Evolutionary conservation across 1,140 invertebrate species (phyloP), one percentile per base, ranked within the genome.

Genomic region (Babylonia areolata): DNA sequence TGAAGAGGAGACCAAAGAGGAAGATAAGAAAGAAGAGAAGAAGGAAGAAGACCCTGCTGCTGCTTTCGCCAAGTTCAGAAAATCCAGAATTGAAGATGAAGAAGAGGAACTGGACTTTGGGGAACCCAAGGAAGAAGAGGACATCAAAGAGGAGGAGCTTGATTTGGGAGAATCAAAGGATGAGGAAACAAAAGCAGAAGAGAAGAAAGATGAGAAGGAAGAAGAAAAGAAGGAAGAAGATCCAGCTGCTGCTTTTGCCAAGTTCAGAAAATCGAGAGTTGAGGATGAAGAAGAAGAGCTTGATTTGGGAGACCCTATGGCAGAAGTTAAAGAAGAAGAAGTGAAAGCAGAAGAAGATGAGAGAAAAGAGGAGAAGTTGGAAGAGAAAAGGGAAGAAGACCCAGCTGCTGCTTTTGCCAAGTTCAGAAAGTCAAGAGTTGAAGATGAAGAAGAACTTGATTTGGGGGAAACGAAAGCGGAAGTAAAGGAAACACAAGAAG

Each of bases 71-170:
- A 46, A 85, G 31, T 87, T 87, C 42, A 87, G 88, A 51, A 87
- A 85, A 35, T 42, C 33, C 20, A 80, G 42, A 81, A 86, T 85
- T 64, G 86, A 88, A 20, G 86, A 87, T n/a, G 86, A 87, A 85
- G 90, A 87, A 64, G 85, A 58, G 37, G 77, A 58, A 79, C 46
- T 51, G 46, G 46, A 51, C 0, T 2, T 51, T 51, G 46, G 46
- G 17, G 46, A 51, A 51, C 17, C 46, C 46, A 51, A 51, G 17
- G 46, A 39, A 64, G 71, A n/a, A 35, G 64, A 20, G 80, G 40
- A 73, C 35, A 39, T 86, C 33, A 79, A 86, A 35, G 81, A 88
- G 73, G 39, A 84, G 28, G 69, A 87, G 75, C 80, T 86, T 69
- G 80, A 86, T n/a, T 83, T 87, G n/a, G 85, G 83, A 28, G 64